A percentile compares a stretch with the other conserved stretches of the same genome.
Evolutionary conservation across 2,888 invertebrate species (phyloP).

Genomic region (Fabriciana adippe): DNA sequence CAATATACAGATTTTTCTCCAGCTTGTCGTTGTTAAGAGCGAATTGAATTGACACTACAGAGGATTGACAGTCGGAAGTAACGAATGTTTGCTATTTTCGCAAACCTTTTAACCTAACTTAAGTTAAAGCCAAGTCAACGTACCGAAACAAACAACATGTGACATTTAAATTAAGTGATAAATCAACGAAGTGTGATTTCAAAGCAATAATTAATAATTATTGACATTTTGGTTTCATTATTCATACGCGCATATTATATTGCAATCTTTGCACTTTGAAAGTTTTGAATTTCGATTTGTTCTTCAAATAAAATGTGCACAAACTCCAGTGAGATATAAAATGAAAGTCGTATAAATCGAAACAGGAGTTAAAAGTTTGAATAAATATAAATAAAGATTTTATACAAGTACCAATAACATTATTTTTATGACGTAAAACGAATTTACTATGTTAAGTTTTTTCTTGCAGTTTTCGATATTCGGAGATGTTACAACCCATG

Average conservation of each 20-base stretch:
- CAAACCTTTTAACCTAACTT: not conserved
- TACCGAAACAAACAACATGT: no score
- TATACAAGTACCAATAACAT: no score
- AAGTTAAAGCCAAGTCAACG: not conserved
- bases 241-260: no score
- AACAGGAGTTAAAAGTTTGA: constrained; percentile 10
- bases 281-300: constrained; percentile 12
- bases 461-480: no score
- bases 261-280: not conserved
- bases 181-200: no score
- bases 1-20: constrained; percentile 8
- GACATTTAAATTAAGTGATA: no score
- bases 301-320: constrained; percentile 3
- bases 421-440: no score
- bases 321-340: constrained; percentile 15
- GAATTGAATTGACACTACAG: constrained; percentile 3
- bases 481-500: no score
- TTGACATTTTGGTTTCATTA: no score
- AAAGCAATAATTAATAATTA: no score
- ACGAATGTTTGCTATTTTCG: not conserved
- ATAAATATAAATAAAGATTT: not conserved
- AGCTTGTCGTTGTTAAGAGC: constrained; percentile 1
- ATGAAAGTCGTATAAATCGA: constrained; percentile 11
- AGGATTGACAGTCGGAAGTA: not conserved
- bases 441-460: no score